phyloP scores from a whole-genome alignment of 2,888 invertebrate genomes.

The Smittia sp. region DNA sequence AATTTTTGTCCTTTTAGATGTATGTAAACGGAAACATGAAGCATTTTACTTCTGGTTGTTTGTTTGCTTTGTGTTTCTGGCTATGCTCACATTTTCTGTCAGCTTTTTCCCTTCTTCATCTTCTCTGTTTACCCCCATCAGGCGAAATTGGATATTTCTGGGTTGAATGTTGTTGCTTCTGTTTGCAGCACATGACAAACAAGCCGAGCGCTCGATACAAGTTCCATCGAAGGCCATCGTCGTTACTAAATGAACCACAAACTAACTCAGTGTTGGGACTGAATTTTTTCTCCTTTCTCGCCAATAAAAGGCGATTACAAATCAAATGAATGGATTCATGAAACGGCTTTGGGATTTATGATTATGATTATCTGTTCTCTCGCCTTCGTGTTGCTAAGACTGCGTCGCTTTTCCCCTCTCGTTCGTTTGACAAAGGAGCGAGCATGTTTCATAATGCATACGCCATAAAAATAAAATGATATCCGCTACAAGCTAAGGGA shows the following conservation, averaged over 20 bases:
- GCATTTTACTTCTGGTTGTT: slow-evolving; percentile 2
- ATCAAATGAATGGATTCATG: slow-evolving; percentile 23
- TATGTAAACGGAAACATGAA: not conserved
- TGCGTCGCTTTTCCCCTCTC: slow-evolving; percentile 5
- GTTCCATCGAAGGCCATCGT: not conserved
- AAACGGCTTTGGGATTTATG: slow-evolving; percentile 32
- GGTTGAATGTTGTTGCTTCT: not conserved
- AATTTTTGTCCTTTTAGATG: not conserved
- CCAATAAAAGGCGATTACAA: slow-evolving; percentile 40
- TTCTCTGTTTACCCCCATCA: slow-evolving; percentile 18
- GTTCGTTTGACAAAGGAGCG: not conserved
- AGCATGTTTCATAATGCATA: slow-evolving; percentile 6
- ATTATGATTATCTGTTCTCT: slow-evolving; percentile 19
- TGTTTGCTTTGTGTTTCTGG: slow-evolving; percentile 1
- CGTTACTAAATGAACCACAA: slow-evolving; percentile 1
- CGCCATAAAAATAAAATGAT: slow-evolving; percentile 35
- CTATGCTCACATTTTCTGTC: slow-evolving; percentile 1
- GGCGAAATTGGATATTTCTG: slow-evolving; percentile 1
- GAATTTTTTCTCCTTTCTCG: not conserved
- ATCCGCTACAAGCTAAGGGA: not conserved
- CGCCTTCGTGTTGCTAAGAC: slow-evolving; percentile 20
- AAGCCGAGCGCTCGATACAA: not conserved
- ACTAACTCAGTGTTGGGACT: not conserved
- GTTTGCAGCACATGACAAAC: not conserved
- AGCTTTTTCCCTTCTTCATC: slow-evolving; percentile 3